These are phyloP conservation scores for Sisyra terminalis DNA, from an alignment of 2,888 invertebrate genomes.

Conservation along the genomic window DNA sequence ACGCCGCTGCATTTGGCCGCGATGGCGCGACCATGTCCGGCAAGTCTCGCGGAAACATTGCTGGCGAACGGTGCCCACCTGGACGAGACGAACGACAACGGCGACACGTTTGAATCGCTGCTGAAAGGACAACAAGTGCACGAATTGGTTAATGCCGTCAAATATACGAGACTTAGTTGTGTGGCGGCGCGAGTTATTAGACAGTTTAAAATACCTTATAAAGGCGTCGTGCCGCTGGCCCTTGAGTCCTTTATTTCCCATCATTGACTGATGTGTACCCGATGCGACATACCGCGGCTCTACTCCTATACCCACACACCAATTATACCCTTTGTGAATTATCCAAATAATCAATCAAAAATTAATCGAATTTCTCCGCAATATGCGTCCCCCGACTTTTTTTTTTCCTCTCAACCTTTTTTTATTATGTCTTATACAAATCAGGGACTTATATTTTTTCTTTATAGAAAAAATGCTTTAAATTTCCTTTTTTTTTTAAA, in stretches of 20 bases:
- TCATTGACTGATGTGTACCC: slow-evolving; percentile 21
- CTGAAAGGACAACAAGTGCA: slow-evolving; percentile 44
- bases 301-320: too few relatives aligned
- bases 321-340: too few relatives aligned
- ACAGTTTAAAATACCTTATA: slow-evolving; percentile 48
- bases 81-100: slow-evolving; percentile 62
- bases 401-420: too few relatives aligned
- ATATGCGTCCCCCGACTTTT: too few relatives aligned
- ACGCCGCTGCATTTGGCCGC: slow-evolving; percentile 78
- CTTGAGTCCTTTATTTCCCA: slow-evolving; percentile 56
- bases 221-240: slow-evolving; percentile 51
- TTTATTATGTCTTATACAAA: too few relatives aligned
- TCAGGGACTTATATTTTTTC: too few relatives aligned
- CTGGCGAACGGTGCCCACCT: slow-evolving; percentile 71
- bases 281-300: too few relatives aligned
- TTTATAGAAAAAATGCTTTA: too few relatives aligned
- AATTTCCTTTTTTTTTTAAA: too few relatives aligned
- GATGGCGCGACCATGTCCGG: slow-evolving; percentile 51
- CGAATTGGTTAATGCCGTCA: slow-evolving; percentile 56
- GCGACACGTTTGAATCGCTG: slow-evolving; percentile 57
- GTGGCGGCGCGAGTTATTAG: slow-evolving; percentile 70
- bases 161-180: slow-evolving; percentile 68
- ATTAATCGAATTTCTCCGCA: too few relatives aligned
- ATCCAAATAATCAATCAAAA: too few relatives aligned
- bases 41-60: slow-evolving; percentile 52